Percentiles rank a stretch among this genome's conserved stretches.
phyloP scores from a whole-genome alignment of 2,113 vertebrate species.

The Protobothrops mucrosquamatus region DNA sequence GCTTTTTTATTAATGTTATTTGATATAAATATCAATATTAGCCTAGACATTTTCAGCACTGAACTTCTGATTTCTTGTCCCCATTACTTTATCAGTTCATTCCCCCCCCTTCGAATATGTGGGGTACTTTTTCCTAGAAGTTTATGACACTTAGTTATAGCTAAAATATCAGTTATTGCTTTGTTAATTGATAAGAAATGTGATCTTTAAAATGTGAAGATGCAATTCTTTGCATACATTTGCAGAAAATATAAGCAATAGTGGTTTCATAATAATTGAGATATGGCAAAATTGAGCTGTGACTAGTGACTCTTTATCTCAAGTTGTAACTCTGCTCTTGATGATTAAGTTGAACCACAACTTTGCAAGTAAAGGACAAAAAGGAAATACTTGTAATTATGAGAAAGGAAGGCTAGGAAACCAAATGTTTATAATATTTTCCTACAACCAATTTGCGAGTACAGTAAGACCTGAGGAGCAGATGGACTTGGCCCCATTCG shows the following conservation, averaged over 20 bases:
- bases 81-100: not conserved
- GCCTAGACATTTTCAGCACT: not conserved
- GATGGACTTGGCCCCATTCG: not conserved
- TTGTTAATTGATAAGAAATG: not conserved
- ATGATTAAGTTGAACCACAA: not conserved
- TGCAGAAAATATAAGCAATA: not conserved
- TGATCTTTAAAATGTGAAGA: not conserved
- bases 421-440: not conserved
- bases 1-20: slow-evolving; percentile 1
- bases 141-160: not conserved
- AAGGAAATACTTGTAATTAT: not conserved
- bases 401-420: not conserved
- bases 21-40: not conserved
- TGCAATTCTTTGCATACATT: not conserved
- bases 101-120: not conserved
- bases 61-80: not conserved
- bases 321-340: not conserved
- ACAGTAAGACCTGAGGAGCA: not conserved
- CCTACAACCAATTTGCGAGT: not conserved
- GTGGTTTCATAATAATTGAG: not conserved
- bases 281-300: not conserved
- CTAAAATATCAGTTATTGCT: not conserved
- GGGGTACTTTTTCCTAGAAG: not conserved
- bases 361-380: not conserved
- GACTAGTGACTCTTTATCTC: not conserved